phyloP scores from a whole-genome alignment of 2,888 invertebrate species.

The Eupelmus urozonus region DNA sequence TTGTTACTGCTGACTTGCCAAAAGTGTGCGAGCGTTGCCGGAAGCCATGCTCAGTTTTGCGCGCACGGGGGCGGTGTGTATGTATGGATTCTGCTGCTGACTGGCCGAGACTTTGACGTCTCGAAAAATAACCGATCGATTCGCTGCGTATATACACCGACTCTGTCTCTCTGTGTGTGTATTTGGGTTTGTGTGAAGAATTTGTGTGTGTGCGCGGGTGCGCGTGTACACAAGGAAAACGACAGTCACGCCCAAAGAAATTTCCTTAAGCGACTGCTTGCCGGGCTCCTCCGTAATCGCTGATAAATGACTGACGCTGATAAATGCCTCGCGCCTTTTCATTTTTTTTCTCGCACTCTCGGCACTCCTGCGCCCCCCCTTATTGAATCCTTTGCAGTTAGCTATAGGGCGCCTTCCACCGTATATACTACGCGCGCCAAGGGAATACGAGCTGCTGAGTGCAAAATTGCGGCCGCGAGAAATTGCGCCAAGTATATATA shows the following conservation, averaged over 20 bases:
- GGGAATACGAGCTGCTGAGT: no score
- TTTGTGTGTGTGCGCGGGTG: background rate
- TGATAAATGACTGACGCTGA: slow-evolving; percentile 49
- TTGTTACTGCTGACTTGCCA: slow-evolving; percentile 33
- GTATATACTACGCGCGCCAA: no score
- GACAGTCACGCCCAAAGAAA: slow-evolving; percentile 53
- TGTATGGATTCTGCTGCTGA: no score
- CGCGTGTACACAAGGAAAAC: background rate
- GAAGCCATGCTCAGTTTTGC: slow-evolving; percentile 19
- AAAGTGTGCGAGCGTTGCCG: slow-evolving; percentile 17
- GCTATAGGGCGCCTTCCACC: background rate
- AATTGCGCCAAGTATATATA: background rate
- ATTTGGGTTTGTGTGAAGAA: no score
- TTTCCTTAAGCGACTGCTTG: slow-evolving; percentile 27
- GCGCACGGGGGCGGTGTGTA: no score
- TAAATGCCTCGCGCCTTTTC: slow-evolving; percentile 13
- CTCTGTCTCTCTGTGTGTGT: no score
- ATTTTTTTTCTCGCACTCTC: background rate
- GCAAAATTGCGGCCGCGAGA: no score
- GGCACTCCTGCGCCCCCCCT: background rate
- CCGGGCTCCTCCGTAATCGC: slow-evolving; percentile 8
- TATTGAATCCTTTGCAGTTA: slow-evolving; percentile 21
- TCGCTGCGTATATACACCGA: background rate
- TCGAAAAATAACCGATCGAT: slow-evolving; percentile 47
- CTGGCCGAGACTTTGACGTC: slow-evolving; percentile 17